Evolutionary conservation across 1,140 invertebrate species (phyloP), one percentile per base, ranked within the genome.

Genomic region (Philopotamus ludificatus): DNA sequence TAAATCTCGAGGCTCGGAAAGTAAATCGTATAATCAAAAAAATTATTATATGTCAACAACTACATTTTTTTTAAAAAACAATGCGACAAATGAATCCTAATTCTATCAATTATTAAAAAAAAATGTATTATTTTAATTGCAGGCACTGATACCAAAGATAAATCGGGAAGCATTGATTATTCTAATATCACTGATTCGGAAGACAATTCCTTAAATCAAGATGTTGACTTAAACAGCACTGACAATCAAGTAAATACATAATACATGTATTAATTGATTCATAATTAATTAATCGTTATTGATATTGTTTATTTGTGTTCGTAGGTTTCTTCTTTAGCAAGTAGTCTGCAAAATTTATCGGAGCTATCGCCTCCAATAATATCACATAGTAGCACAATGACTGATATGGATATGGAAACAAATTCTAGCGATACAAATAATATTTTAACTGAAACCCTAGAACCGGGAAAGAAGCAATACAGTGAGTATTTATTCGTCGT

Each of bases 311-410:
- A 34, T 26, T 57, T 22, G 54, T 68, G 16, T 49, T 34, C 41
- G 26, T 63, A 81, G 78, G 78, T 80, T 54, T 79, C 78, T 42
- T 81, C 79, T 18, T 66, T 80, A 67, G 74, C 76, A 63, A 81
- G 78, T 66, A 81, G 78, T 72, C 74, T 77, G 62, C 79, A 81
- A 63, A 81, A 81, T 68, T 74, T 80, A 44, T 67, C 65, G 2
- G 69, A 70, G n/a, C 47, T 70, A 42, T 65, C 69, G 1, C 64
- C 64, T 3, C 65, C 68, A 8, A 42, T 66, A 10, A 64, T 70
- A 12, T 70, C 68, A 12, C 68, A 70, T 41, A 70, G 68, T 34
- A 70, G 61, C 44, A 70, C 68, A 22, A 70, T 70, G 45, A 64
- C 68, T 3, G 68, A 70, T 45, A 64, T 59, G 18, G 64, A 74